phyloP scores from a whole-genome alignment of 2,113 vertebrate genomes.

The Melanocharis versteri region DNA sequence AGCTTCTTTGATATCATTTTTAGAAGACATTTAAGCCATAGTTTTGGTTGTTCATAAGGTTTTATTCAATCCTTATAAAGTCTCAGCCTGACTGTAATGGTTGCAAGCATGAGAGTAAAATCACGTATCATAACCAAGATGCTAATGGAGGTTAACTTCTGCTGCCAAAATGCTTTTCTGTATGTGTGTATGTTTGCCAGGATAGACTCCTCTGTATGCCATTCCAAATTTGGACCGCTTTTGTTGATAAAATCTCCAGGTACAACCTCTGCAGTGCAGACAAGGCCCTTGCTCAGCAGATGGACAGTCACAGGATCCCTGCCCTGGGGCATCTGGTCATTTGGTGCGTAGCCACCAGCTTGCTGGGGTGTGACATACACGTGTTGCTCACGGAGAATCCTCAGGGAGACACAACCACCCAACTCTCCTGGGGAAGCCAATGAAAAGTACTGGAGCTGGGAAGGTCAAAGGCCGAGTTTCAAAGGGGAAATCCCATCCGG shows the following conservation, averaged over 20 bases:
- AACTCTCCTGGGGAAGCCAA: background rate
- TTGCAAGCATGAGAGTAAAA: background rate
- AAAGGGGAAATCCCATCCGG: background rate
- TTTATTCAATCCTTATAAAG: background rate
- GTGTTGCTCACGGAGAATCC: background rate
- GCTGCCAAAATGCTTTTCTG: background rate
- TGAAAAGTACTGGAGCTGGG: background rate
- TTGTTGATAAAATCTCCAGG: background rate
- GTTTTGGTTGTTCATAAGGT: background rate
- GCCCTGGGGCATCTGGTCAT: background rate
- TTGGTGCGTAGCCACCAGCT: accelerated
- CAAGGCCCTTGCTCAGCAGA: background rate
- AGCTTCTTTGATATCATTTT: background rate
- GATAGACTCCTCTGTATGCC: background rate
- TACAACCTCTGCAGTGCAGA: background rate
- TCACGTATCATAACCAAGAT: background rate
- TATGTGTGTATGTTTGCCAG: accelerated
- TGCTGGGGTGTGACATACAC: accelerated
- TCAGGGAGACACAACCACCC: background rate
- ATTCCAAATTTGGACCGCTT: background rate
- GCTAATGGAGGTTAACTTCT: background rate
- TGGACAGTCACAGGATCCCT: accelerated
- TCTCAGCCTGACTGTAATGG: background rate
- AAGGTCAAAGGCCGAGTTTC: background rate
- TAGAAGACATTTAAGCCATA: background rate